A percentile compares a stretch with the other conserved stretches of the same genome.
phyloP scores from a whole-genome alignment of 2,797 vertebrate genomes.

The Typhlichthys subterraneus region DNA sequence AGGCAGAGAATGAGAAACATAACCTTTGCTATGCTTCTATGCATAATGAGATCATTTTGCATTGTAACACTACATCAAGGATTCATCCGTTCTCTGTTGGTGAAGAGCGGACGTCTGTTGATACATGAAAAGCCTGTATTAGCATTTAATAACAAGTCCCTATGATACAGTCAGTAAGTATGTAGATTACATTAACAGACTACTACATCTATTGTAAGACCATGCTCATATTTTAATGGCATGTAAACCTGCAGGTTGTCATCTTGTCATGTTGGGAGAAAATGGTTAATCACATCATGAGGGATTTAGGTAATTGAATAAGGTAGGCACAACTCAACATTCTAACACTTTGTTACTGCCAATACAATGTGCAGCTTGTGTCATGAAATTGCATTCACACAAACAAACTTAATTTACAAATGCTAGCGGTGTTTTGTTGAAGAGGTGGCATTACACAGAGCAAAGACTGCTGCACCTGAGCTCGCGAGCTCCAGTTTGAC shows the following conservation, averaged over 20 bases:
- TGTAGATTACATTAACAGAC: conserved; percentile 26
- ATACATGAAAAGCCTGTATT: conserved; percentile 52
- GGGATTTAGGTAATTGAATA: not conserved
- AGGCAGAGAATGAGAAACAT: conserved; percentile 18
- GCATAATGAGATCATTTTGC: conserved; percentile 48
- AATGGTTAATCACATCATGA: conserved; percentile 6
- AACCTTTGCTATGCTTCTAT: conserved; percentile 19
- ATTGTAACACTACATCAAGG: conserved; percentile 41
- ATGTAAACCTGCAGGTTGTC: not conserved
- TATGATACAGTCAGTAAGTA: conserved; percentile 14
- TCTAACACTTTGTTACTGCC: too few species aligned
- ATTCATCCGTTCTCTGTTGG: conserved; percentile 17
- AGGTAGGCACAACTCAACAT: too few species aligned
- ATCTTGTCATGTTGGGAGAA: not conserved
- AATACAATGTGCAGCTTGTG: too few species aligned
- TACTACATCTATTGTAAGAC: conserved; percentile 7
- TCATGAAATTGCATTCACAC: not conserved
- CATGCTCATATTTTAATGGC: conserved; percentile 1
- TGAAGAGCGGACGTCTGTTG: conserved; percentile 5
- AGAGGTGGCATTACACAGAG: too few species aligned
- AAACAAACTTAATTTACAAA: too few species aligned
- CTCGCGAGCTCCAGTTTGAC: too few species aligned
- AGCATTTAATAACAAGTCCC: conserved; percentile 36
- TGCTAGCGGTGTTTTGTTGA: too few species aligned
- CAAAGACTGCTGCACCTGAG: too few species aligned